Evolutionary conservation across 2,113 vertebrate species (phyloP), one percentile per base, ranked within the genome.

Genomic region (Lophura nycthemera): DNA sequence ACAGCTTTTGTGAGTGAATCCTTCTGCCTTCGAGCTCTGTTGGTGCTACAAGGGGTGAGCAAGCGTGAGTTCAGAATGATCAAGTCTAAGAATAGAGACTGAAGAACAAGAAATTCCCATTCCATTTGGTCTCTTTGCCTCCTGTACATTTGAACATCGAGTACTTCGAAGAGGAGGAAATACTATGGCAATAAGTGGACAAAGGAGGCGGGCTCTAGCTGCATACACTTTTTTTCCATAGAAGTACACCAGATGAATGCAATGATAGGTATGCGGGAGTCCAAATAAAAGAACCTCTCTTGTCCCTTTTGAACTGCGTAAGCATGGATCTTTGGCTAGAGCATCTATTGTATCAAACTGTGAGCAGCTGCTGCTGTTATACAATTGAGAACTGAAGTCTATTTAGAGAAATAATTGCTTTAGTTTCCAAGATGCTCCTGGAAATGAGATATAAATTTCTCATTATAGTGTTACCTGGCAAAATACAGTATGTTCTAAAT

Each of bases 361-460:
- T 78, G 95, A 91, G 90, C 94, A 96, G 94, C 96, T 96, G 95
- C 84, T 96, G 89, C 75, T 21, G 52, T 52, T 90, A 83, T 3
- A 60, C 86, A 75, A 40, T 69, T 90, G 95, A 95, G 83, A 95
- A 77, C 91, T 65, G 65, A 83, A 90, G 42, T 86, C 91, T 95
- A 94, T 95, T 94, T 93, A 86, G 91, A 88, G 88, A 90, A 95
- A 88, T 95, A 94, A 96, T 97, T 97, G 90, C 94, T 86, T 90
- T 92, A 93, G 84, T 89, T 95, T 95, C 87, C 87, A 89, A 87
- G 89, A 92, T 91, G 71, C 69, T 96, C 70, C 91, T 94, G 90
- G 80, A 93, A 96, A 96, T 94, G 74, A 85, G 91, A 86, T 93
- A 82, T 86, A 91, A 50, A 93, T 89, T 88, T 95, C 83, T 92